These are phyloP conservation scores for Prietella phreatophila DNA, from an alignment of 2,113 vertebrate genomes.

Conservation along the genomic window DNA sequence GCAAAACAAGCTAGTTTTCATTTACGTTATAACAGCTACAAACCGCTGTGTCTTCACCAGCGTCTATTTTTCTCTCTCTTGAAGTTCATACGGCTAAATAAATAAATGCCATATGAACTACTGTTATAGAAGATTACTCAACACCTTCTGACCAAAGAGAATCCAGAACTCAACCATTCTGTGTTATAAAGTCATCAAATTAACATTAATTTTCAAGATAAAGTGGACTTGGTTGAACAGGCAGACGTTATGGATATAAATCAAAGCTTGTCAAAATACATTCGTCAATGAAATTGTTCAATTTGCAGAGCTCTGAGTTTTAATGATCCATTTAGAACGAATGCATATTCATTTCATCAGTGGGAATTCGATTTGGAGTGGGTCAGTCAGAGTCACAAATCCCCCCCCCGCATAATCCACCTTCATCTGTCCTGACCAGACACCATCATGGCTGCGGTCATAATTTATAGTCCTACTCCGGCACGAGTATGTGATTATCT, in stretches of 20 bases:
- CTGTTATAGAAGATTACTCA: not conserved
- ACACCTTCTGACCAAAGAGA: not conserved
- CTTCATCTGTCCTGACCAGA: constrained; percentile 27
- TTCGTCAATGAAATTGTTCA: not conserved
- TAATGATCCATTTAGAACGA: not conserved
- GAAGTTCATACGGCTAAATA: not conserved
- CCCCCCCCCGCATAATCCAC: constrained; percentile 14
- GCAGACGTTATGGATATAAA: not conserved
- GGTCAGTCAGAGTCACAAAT: constrained; percentile 23
- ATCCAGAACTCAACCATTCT: not conserved
- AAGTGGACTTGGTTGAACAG: not conserved
- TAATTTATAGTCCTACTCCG: constrained; percentile 38
- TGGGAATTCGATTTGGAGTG: not conserved
- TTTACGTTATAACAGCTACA: no score
- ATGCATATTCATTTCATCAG: constrained; percentile 18
- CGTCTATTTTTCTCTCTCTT: not conserved
- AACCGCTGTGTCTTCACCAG: not conserved
- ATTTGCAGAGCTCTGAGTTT: not conserved
- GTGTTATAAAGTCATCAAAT: not conserved
- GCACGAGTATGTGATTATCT: constrained; percentile 39
- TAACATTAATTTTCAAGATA: not conserved
- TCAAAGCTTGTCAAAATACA: not conserved
- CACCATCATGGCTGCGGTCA: constrained; percentile 30
- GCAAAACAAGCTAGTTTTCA: not conserved
- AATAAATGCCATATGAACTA: not conserved